A percentile compares a stretch with the other conserved stretches of the same genome.
These are phyloP conservation scores for Drosophila robusta DNA, from an alignment of 2,888 invertebrate genomes.

Conservation along the genomic window DNA sequence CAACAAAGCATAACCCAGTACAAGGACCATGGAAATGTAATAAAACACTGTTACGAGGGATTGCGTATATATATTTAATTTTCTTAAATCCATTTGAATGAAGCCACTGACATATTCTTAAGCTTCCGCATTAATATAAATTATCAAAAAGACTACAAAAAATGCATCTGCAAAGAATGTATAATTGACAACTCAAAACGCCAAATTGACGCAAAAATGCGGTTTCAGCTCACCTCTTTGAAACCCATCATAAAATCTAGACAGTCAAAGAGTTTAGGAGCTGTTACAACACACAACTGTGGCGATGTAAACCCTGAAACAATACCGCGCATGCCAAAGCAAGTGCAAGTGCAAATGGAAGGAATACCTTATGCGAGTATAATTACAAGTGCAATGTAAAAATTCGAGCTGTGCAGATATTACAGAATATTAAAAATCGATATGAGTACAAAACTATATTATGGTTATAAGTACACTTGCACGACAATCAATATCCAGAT, in stretches of 20 bases:
- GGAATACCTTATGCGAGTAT: conserved; percentile 42
- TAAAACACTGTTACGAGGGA: too few species aligned
- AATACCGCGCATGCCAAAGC: conserved; percentile 59
- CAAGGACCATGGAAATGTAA: too few species aligned
- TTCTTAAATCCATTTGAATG: too few species aligned
- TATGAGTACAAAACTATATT: conserved; percentile 24
- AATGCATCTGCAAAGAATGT: conserved; percentile 33
- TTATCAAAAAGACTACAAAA: conserved; percentile 13
- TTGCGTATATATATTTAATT: too few species aligned
- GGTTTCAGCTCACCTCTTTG: conserved; percentile 36
- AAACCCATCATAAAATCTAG: conserved; percentile 19
- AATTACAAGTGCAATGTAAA: conserved; percentile 49
- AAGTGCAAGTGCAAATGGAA: conserved; percentile 51
- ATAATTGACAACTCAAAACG: conserved; percentile 73
- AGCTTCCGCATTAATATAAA: too few species aligned
- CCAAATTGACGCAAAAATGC: conserved; percentile 79
- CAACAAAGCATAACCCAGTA: too few species aligned
- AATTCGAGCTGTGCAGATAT: conserved; percentile 48
- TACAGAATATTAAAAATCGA: conserved; percentile 36
- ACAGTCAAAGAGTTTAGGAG: conserved; percentile 33
- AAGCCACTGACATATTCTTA: too few species aligned
- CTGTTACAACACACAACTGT: conserved; percentile 76
- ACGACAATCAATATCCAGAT: conserved; percentile 44
- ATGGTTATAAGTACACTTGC: conserved; percentile 30
- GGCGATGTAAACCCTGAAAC: conserved; percentile 60